Base-by-base conservation (phyloP, 2,888 invertebrate species). In the Chymomyza fuscimana region DNA sequence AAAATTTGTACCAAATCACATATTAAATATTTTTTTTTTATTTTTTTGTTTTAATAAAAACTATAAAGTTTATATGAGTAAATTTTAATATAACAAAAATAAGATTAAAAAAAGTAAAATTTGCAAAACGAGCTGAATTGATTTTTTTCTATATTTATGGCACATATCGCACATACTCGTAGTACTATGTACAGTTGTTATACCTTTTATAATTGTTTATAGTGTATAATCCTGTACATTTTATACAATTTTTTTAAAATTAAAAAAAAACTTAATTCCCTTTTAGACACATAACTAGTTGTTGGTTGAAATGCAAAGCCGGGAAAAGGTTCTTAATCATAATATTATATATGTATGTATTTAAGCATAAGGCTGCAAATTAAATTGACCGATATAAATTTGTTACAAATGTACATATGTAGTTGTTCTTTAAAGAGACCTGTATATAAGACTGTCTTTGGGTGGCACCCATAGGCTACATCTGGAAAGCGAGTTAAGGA, bases 1-100 rank as follows among this genome's bases (percentile, higher is more conserved):
- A 85, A 79, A 81, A 81, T 81, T 80, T 81, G 78, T 79, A 81
- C 80, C 81, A 81, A 86, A 82, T 81, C 79, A 78, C 79, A 80
- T 52, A 56, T 78, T 10, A 12, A 12, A 46, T 46, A 40, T 40
- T n/a, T n/a, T n/a, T 32, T 32, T 5, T 1, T 32, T 32, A 4
- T 22, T 22, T 3, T 22, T 22, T 22, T 22, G 3, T 2, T 22
- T 22, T 22, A 22, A 22, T 22, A 22, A n/a, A n/a, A 19, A 19
- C 1, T 32, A 32, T 32, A 32, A 19, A 19, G 19, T 32, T 32
- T 32, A 32, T 32, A 2, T 32, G 32, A 4, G 32, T n/a, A 52
- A 52, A 52, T 52, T 54, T 71, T 64, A 29, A 67, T 32, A 12
- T 46, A 19, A 72, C 36, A 72, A 2, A 50, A 63, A 67, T 40